Base-by-base conservation (phyloP, 2,797 vertebrate species). In the Lagorchestes hirsutus region DNA sequence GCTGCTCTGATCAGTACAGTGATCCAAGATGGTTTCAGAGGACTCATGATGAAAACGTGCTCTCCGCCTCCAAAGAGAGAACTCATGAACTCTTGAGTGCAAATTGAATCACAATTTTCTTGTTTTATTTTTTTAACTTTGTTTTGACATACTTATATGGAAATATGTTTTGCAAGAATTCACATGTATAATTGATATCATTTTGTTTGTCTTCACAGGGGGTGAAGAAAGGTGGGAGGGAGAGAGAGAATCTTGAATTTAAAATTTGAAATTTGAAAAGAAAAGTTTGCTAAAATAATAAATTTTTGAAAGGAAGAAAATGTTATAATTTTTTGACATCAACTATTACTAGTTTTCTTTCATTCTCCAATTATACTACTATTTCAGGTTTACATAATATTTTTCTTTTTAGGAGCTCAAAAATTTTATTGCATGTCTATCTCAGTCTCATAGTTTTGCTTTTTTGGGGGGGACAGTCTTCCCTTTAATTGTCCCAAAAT, bases 331-430 rank as follows among this genome's bases (percentile, higher is more conserved):
- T 67, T n/a, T 67, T 34, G 58, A 16, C 34, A 67, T 14, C 59
- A 67, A 27, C 31, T 34, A 67, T 67, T 67, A 67, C 59, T n/a
- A 67, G 31, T n/a, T 67, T 67, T 67, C 59, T 10, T 67, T 67
- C 34, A 62, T 62, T 67, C 59, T n/a, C 31, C 31, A 34, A 28
- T 62, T 62, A 67, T 67, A 62, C 4, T 62, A 34, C 13, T 16
- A 67, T 13, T 67, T 67, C 12, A 34, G 59, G 31, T 67, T 67
- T 67, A 34, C 59, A 3, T 90, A 96, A 52, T 92, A 31, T 28
- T 93, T 93, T 59, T 24, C 95, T 94, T 92, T 58, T 95, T 95
- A 95, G 96, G 95, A 34, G 92, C 93, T 95, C 54, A 96, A 96
- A 93, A 91, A 54, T 87, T 96, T 96, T 13, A 93, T 5, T 94